Percentiles rank a stretch among this genome's conserved stretches.
Conservation (phyloP, 1,140 invertebrate species). For the Drosophila paulistorum region DNA sequence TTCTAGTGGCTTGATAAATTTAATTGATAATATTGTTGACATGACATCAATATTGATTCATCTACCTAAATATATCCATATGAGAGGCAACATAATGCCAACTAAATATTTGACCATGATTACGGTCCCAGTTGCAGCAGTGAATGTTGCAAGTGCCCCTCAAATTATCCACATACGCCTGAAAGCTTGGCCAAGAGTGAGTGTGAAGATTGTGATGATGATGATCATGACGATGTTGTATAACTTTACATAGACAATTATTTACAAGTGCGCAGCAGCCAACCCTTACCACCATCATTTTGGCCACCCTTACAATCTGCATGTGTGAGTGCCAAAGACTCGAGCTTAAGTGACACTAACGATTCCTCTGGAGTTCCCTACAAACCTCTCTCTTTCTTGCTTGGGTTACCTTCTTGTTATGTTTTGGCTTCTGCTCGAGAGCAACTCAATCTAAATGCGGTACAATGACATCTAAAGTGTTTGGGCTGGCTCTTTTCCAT, state of each 20-base stretch:
- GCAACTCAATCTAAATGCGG: slow-evolving; percentile 81
- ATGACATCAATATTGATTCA: slow-evolving; percentile 64
- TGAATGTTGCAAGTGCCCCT: slow-evolving; percentile 46
- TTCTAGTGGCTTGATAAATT: slow-evolving; percentile 51
- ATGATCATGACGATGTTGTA: slow-evolving; percentile 45
- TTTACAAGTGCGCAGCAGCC: slow-evolving; percentile 67
- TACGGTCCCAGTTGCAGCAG: slow-evolving; percentile 37
- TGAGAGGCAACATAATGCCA: slow-evolving; percentile 38
- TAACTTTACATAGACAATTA: slow-evolving; percentile 79
- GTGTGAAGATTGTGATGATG: slow-evolving; percentile 9
- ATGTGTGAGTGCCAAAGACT: slow-evolving; percentile 72
- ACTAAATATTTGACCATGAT: slow-evolving; percentile 73
- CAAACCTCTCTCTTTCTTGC: slow-evolving; percentile 6
- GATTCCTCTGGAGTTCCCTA: slow-evolving; percentile 24
- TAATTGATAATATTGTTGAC: slow-evolving; percentile 77
- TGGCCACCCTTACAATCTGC: slow-evolving; percentile 49
- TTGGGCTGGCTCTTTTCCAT: slow-evolving; percentile 63
- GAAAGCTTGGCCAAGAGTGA: slow-evolving; percentile 27
- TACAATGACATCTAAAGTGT: slow-evolving; percentile 81
- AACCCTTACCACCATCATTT: slow-evolving; percentile 17
- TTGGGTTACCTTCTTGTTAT: slow-evolving; percentile 55
- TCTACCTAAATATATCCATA: slow-evolving; percentile 40
- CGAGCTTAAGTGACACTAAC: slow-evolving; percentile 78
- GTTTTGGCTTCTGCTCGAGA: slow-evolving; percentile 67
- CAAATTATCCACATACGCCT: slow-evolving; percentile 64